phyloP scores from a whole-genome alignment of 2,113 vertebrate genomes.

The Formicarius rufipectus region DNA sequence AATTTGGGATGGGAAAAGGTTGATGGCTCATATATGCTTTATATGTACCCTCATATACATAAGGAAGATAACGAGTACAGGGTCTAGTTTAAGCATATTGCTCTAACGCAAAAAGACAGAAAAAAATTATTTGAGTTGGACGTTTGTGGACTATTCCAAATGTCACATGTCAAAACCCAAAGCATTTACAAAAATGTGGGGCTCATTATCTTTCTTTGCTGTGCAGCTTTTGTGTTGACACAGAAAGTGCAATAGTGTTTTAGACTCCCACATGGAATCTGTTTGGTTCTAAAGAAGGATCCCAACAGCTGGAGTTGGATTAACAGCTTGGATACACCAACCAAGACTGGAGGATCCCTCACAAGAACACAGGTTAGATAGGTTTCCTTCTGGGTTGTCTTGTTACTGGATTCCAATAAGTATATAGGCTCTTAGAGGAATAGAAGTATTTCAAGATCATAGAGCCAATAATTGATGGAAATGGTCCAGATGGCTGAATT shows the following conservation, averaged over 20 bases:
- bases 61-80: neutral
- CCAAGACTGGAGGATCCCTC: neutral
- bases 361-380: neutral
- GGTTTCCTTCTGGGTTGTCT: neutral
- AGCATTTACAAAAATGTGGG: neutral
- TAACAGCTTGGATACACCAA: neutral
- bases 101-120: neutral
- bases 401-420: neutral
- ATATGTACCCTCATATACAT: too few species aligned
- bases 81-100: neutral
- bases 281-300: neutral
- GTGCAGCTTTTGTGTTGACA: neutral
- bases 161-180: rapidly evolving
- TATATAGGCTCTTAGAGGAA: neutral
- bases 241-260: neutral
- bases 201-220: neutral
- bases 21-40: neutral
- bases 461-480: neutral
- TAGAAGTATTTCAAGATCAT: neutral
- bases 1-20: neutral
- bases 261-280: neutral
- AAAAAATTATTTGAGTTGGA: neutral
- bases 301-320: neutral
- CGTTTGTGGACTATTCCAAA: neutral
- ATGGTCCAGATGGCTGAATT: neutral